phyloP scores from a whole-genome alignment of 2,113 vertebrate species.

The Caretta caretta region DNA sequence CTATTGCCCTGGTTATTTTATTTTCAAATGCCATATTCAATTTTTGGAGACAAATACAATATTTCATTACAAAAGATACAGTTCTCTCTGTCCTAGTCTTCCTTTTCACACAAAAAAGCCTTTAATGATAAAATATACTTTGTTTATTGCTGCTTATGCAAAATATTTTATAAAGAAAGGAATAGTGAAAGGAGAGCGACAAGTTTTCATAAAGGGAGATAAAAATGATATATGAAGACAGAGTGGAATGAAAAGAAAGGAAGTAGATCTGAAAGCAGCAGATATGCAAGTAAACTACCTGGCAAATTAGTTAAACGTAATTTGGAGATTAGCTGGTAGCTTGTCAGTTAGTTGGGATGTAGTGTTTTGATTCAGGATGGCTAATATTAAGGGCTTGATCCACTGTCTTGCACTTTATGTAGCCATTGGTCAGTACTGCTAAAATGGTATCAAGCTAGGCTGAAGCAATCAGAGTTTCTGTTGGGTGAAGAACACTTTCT shows the following conservation, averaged over 20 bases:
- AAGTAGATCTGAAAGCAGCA: background rate
- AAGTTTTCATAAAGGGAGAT: background rate
- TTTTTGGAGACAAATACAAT: background rate
- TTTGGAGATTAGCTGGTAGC: background rate
- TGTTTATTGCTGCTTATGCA: background rate
- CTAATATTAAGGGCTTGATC: background rate
- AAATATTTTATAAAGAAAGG: background rate
- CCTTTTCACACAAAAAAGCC: background rate
- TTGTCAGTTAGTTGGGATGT: background rate
- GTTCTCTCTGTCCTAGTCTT: background rate
- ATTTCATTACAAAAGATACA: background rate
- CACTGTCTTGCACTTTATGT: background rate
- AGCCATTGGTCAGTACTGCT: background rate
- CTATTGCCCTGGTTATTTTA: slow-evolving; percentile 41
- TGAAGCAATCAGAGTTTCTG: background rate
- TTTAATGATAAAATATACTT: slow-evolving; percentile 29
- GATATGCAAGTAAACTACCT: background rate
- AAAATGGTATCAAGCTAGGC: background rate
- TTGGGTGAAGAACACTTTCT: background rate
- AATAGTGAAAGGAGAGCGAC: background rate
- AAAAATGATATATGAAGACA: background rate
- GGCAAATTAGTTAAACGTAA: background rate
- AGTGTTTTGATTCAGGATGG: background rate
- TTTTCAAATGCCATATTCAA: slow-evolving; percentile 52
- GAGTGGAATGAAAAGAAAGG: background rate